Conservation (phyloP, 2,797 vertebrate genomes). For the Coranthus polyacanthus region DNA sequence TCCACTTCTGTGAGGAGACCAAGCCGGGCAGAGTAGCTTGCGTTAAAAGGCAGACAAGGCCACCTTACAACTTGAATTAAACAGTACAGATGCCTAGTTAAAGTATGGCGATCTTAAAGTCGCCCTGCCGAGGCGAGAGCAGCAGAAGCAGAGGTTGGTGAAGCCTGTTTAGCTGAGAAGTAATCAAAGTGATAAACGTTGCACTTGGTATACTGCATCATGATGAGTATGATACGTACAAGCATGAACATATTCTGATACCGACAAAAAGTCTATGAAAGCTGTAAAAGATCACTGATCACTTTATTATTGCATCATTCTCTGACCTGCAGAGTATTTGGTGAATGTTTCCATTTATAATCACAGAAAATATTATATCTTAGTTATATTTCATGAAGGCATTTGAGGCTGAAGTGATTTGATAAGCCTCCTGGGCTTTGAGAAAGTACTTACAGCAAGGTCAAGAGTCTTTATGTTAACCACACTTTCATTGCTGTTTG, state of each 20-base stretch:
- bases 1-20: neutral
- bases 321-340: neutral
- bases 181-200: no score
- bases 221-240: no score
- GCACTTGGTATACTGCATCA: no score
- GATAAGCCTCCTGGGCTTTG: neutral
- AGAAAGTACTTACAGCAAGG: neutral
- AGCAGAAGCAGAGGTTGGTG: neutral
- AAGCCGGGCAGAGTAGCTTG: neutral
- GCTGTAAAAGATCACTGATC: no score
- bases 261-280: no score
- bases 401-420: slow-evolving; percentile 4
- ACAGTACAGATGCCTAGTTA: neutral
- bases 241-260: no score
- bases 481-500: slow-evolving; percentile 1
- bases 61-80: neutral
- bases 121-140: neutral
- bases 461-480: slow-evolving; percentile 3
- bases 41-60: neutral
- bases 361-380: neutral
- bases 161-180: no score
- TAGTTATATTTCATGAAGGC: neutral
- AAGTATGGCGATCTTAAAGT: neutral
- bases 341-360: neutral
- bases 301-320: neutral